Evolutionary conservation across 1,140 invertebrate species (phyloP).

Genomic region (Drosophila sucinea): DNA sequence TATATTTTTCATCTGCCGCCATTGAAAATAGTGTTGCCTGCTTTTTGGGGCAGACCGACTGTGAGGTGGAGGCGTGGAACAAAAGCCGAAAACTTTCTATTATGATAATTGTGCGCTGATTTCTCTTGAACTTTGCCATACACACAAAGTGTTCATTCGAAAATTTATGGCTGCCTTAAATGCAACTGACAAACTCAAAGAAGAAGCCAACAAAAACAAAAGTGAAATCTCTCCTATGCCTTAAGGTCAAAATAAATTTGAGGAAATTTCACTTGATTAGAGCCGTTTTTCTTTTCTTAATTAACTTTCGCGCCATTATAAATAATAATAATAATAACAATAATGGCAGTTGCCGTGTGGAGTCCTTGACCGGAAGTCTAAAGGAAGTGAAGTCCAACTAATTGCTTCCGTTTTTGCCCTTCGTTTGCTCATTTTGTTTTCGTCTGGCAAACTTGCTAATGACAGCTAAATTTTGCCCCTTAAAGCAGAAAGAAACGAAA

Average conservation of each 20-base stretch:
- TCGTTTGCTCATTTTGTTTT: slow-evolving; percentile 14
- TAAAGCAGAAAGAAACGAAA: background rate
- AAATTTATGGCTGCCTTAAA: slow-evolving; percentile 35
- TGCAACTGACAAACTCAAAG: slow-evolving; percentile 20
- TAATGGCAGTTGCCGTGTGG: slow-evolving; percentile 34
- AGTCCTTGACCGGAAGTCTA: slow-evolving; percentile 45
- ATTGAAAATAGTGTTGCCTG: slow-evolving; percentile 40
- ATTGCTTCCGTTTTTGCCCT: slow-evolving; percentile 61
- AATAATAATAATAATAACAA: slow-evolving; percentile 53
- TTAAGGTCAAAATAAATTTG: slow-evolving; percentile 31
- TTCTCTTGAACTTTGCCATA: slow-evolving; percentile 33
- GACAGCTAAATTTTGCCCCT: slow-evolving; percentile 7
- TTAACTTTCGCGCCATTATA: slow-evolving; percentile 52
- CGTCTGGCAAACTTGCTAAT: slow-evolving; percentile 23
- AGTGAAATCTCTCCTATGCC: background rate
- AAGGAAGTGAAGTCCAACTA: slow-evolving; percentile 41
- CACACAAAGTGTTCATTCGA: slow-evolving; percentile 25
- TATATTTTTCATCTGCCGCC: background rate
- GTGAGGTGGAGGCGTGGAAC: background rate
- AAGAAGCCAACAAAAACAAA: slow-evolving; percentile 1
- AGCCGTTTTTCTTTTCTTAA: slow-evolving; percentile 45
- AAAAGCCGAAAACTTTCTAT: slow-evolving; percentile 40
- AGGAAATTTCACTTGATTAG: slow-evolving; percentile 53
- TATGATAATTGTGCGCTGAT: slow-evolving; percentile 60
- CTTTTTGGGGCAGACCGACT: slow-evolving; percentile 27